Evolutionary conservation across 2,888 invertebrate genomes (phyloP).

Genomic region (Drosophila nigricruria): DNA sequence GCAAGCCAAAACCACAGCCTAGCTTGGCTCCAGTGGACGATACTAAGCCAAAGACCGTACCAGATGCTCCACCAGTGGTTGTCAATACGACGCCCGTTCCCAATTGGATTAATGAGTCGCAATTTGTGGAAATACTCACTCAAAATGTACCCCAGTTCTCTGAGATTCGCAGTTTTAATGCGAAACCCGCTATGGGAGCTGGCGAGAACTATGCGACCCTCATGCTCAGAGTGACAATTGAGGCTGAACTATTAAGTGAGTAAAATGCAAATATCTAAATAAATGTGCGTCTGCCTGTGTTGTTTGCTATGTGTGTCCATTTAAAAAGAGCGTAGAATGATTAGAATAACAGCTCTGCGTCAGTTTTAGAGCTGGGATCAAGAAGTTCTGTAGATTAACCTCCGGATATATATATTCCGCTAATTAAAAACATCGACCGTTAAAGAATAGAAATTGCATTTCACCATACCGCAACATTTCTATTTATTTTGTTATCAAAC

Average conservation of each 20-base stretch:
- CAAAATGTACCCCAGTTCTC: constrained; percentile 44
- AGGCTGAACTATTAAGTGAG: constrained; percentile 56
- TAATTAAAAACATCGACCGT: no score
- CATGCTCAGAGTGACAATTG: constrained; percentile 68
- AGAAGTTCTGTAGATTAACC: no score
- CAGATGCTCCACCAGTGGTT: neutral
- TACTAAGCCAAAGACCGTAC: neutral
- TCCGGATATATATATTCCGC: no score
- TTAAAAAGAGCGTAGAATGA: neutral
- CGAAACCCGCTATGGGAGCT: constrained; percentile 48
- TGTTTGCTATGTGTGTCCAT: neutral
- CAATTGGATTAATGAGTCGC: constrained; percentile 68
- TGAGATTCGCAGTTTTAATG: constrained; percentile 59
- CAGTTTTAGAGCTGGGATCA: no score
- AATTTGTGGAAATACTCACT: constrained; percentile 53
- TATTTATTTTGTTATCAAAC: neutral
- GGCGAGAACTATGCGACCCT: constrained; percentile 81
- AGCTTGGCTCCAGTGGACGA: neutral
- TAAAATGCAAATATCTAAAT: neutral
- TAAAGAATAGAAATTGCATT: no score
- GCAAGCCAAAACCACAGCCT: constrained; percentile 28
- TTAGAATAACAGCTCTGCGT: neutral
- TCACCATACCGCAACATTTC: neutral
- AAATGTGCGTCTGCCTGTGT: neutral
- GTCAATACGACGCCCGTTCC: constrained; percentile 25